Percentiles rank a stretch among this genome's conserved stretches.
phyloP scores from a whole-genome alignment of 1,140 invertebrate species.

The Drosophila dunni region DNA sequence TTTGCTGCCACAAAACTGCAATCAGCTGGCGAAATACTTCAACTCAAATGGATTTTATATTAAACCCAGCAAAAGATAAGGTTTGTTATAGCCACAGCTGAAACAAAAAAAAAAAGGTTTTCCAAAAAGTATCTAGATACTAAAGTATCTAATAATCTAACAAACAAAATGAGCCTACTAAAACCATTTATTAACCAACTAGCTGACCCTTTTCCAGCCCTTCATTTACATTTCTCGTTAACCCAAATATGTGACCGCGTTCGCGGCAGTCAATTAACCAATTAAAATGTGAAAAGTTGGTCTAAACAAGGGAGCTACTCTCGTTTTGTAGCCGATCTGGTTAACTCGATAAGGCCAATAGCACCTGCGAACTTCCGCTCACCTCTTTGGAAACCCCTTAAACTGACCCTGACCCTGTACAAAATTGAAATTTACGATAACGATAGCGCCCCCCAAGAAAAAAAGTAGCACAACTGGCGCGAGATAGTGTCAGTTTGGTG shows the following conservation, averaged over 20 bases:
- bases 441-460: constrained; percentile 24
- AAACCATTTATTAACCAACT: constrained; percentile 8
- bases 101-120: constrained; percentile 2
- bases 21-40: constrained; percentile 41
- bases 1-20: constrained; percentile 30
- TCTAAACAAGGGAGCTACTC: constrained; percentile 28
- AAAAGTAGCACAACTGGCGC: constrained; percentile 35
- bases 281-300: constrained; percentile 60
- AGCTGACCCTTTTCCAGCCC: constrained; percentile 5
- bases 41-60: constrained; percentile 34
- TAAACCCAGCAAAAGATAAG: background rate
- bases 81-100: no score
- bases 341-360: constrained; percentile 36
- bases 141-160: no score
- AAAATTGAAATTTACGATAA: constrained; percentile 59
- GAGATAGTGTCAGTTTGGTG: constrained; percentile 54
- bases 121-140: background rate
- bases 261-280: constrained; percentile 60
- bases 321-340: constrained; percentile 46
- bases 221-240: constrained; percentile 54
- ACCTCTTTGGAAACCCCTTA: constrained; percentile 5
- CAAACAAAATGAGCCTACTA: constrained; percentile 3
- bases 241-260: constrained; percentile 35
- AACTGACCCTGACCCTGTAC: background rate
- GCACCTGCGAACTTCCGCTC: constrained; percentile 47